phyloP scores from a whole-genome alignment of 2,888 invertebrate species.

The Geophilus truncorum region DNA sequence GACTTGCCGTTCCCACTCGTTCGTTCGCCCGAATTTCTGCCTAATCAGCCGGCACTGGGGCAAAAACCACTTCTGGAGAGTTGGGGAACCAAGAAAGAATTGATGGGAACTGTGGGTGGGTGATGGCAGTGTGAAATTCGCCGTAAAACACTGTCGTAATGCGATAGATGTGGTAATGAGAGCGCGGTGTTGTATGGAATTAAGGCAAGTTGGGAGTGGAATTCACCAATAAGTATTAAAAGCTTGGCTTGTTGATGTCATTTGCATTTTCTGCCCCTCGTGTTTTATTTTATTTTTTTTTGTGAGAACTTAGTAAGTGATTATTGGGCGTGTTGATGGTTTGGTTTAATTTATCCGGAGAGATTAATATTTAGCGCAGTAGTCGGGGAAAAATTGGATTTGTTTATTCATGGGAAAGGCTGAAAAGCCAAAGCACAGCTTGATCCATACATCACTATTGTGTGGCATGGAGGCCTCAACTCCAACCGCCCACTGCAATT shows the following conservation, averaged over 20 bases:
- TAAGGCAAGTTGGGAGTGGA: not conserved
- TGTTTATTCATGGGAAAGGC: not conserved
- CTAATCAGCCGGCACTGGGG: not conserved
- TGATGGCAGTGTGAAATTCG: not conserved
- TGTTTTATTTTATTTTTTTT: not conserved
- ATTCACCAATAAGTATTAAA: not conserved
- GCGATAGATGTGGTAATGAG: not conserved
- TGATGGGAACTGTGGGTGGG: not conserved
- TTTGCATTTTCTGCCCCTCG: not conserved
- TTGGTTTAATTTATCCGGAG: not conserved
- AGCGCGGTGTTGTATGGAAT: not conserved
- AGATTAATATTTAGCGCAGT: not conserved
- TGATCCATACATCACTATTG: not conserved
- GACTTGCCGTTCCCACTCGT: not conserved
- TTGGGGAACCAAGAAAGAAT: not conserved
- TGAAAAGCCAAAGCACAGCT: not conserved
- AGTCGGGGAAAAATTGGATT: not conserved
- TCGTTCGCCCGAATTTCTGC: not conserved
- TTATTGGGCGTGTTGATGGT: not conserved
- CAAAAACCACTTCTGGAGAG: not conserved
- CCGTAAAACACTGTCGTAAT: not conserved
- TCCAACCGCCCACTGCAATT: not conserved
- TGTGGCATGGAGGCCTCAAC: not conserved
- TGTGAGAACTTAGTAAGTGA: not conserved
- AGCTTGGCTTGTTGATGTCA: not conserved